Conservation (phyloP, 2,888 invertebrate species). For the Temnothorax rugatulus region DNA sequence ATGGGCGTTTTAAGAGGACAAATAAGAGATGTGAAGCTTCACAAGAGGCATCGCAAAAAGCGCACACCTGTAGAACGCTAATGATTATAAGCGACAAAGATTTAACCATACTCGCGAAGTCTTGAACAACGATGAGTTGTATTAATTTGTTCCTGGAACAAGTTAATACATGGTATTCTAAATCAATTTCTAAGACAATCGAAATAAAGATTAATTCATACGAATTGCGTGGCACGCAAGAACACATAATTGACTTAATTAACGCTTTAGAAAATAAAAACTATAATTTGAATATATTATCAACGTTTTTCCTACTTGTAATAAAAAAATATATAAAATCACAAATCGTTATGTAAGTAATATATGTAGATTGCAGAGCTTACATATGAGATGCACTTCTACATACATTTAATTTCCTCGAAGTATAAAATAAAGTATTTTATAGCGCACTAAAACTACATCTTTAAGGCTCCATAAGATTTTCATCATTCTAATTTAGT, state of each 20-base stretch:
- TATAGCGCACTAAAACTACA: neutral
- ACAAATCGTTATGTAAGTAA: neutral
- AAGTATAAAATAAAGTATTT: neutral
- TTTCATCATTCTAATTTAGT: constrained; percentile 19
- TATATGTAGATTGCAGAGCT: neutral
- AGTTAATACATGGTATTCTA: neutral
- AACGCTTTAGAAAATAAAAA: neutral
- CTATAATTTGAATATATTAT: neutral
- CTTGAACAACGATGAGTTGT: neutral
- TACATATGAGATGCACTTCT: neutral
- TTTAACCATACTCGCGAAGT: constrained; percentile 23
- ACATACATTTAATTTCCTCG: neutral
- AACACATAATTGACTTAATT: neutral
- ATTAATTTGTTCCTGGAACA: neutral
- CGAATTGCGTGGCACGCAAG: neutral
- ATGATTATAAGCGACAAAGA: constrained; percentile 67
- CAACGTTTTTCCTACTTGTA: neutral
- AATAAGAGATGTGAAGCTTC: constrained; percentile 51
- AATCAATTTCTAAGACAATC: neutral
- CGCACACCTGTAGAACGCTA: constrained; percentile 80
- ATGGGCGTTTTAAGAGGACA: constrained; percentile 26
- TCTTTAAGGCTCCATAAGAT: neutral
- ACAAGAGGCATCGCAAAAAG: constrained; percentile 71
- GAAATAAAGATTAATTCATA: neutral
- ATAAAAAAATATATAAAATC: neutral